These are phyloP conservation scores for Mycalesis mineus DNA, from an alignment of 2,888 invertebrate species.

Conservation along the genomic window DNA sequence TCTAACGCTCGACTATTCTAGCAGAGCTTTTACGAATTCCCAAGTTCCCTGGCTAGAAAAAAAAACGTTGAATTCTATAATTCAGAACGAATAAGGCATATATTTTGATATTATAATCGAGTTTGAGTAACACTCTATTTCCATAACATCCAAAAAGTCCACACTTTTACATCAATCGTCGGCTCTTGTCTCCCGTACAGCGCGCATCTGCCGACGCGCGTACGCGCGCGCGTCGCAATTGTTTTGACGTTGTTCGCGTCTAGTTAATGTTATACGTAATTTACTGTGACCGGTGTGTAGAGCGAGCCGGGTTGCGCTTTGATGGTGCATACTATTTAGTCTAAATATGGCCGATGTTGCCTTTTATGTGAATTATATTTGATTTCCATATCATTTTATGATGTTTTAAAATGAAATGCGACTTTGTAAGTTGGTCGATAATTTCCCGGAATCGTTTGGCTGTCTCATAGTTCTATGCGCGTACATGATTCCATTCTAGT, in stretches of 20 bases:
- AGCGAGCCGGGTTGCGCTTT: constrained; percentile 32
- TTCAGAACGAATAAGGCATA: too few relatives aligned
- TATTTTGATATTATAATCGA: background rate
- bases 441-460: too few relatives aligned
- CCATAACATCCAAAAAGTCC: constrained; percentile 24
- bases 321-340: constrained; percentile 24
- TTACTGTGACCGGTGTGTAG: constrained; percentile 38
- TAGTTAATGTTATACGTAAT: constrained; percentile 44
- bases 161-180: constrained; percentile 27
- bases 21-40: too few relatives aligned
- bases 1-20: too few relatives aligned
- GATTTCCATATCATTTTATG: background rate
- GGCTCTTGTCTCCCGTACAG: constrained; percentile 25
- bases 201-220: constrained; percentile 41
- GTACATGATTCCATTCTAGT: too few relatives aligned
- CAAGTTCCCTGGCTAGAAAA: too few relatives aligned
- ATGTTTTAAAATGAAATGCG: too few relatives aligned
- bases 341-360: background rate
- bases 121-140: constrained; percentile 27
- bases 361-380: background rate
- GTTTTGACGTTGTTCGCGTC: constrained; percentile 45
- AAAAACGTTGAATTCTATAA: too few relatives aligned
- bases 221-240: constrained; percentile 35
- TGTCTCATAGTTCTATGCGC: too few relatives aligned
- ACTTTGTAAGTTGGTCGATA: too few relatives aligned